Conservation (phyloP, 1,140 invertebrate genomes). For the Diuraphis noxia region DNA sequence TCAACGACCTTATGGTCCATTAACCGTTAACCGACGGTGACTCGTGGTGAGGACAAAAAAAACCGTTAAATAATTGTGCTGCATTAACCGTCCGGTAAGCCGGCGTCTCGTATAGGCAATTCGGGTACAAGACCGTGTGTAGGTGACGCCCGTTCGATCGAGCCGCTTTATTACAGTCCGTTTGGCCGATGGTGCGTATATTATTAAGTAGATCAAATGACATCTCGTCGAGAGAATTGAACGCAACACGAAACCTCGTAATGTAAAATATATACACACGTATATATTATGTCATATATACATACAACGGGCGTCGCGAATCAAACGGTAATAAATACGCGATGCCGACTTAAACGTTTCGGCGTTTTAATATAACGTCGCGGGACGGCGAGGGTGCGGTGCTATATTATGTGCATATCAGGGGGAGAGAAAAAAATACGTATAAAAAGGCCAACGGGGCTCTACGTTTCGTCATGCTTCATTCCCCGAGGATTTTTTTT, state of each 20-base stretch:
- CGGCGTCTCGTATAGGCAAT: neutral
- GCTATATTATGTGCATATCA: neutral
- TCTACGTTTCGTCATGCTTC: neutral
- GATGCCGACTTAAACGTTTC: slow-evolving; percentile 45
- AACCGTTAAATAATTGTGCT: neutral
- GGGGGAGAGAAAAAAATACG: neutral
- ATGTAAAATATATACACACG: neutral
- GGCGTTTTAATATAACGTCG: slow-evolving; percentile 50
- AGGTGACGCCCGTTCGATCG: neutral
- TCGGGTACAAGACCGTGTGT: neutral
- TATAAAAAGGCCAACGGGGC: neutral
- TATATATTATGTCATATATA: neutral
- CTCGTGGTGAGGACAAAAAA: neutral
- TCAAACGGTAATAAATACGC: slow-evolving; percentile 48
- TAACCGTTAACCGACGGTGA: too few relatives aligned
- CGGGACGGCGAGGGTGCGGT: neutral
- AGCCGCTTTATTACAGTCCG: neutral
- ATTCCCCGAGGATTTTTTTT: slow-evolving; percentile 1
- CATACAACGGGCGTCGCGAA: neutral
- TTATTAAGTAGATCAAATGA: neutral
- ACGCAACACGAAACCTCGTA: neutral
- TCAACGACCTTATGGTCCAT: too few relatives aligned
- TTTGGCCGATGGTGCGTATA: neutral
- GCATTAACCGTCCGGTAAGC: neutral
- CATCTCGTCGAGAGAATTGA: neutral